phyloP scores from a whole-genome alignment of 2,113 vertebrate species.

The Onychorhynchus coronatus region DNA sequence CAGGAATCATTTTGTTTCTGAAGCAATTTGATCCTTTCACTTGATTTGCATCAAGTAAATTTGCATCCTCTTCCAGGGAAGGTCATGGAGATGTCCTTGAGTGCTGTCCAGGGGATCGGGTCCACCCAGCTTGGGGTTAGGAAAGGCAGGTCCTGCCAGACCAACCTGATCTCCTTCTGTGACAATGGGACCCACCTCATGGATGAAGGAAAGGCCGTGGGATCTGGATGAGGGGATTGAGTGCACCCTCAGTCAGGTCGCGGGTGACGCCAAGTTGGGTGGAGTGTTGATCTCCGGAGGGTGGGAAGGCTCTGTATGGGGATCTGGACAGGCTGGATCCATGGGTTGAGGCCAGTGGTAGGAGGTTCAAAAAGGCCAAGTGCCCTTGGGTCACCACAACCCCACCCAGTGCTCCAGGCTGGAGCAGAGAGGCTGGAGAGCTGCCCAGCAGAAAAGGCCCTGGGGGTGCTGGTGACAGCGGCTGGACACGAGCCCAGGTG shows the following conservation, averaged over 20 bases:
- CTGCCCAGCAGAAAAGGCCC: background rate
- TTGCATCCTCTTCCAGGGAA: background rate
- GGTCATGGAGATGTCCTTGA: background rate
- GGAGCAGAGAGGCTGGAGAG: background rate
- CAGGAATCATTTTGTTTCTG: background rate
- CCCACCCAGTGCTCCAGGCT: too few relatives aligned
- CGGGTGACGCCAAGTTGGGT: background rate
- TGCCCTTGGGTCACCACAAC: background rate
- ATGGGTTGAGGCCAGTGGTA: background rate
- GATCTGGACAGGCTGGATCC: background rate
- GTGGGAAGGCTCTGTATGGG: background rate
- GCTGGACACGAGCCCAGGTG: background rate
- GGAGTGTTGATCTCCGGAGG: background rate
- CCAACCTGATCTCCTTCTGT: background rate
- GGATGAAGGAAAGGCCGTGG: background rate
- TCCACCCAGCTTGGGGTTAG: background rate
- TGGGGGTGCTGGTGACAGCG: background rate
- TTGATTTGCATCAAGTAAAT: background rate
- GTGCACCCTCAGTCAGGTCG: background rate
- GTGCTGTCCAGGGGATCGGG: background rate
- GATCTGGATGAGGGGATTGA: background rate
- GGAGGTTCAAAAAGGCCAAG: background rate
- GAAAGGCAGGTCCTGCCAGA: background rate
- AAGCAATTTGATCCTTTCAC: background rate
- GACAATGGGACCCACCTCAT: background rate